Base-by-base conservation (phyloP, 53 echinoderm and acorn worm species). In the Holothuria scabra region DNA sequence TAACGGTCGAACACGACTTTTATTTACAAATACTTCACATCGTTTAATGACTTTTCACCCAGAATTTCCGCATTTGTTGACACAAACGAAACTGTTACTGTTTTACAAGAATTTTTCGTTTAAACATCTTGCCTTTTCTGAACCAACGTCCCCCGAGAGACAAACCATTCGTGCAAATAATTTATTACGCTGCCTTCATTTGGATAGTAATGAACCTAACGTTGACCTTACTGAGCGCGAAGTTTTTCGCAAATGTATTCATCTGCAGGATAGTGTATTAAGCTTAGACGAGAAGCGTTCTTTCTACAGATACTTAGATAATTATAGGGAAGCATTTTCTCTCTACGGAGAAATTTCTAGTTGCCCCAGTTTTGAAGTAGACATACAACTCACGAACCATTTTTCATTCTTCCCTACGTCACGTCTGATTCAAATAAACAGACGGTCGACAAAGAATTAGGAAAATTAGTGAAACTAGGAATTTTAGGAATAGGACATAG, bases 291-390 rank as follows among this genome's bases (percentile, higher is more conserved):
- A 35, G 6, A 35, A 35, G 35, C 3, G 3, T 35, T 35, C 35
- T 35, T 35, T 35, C 6, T 35, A 6, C 6, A 35, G 6, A 4
- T 13, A 37, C 6, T 6, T 64, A 12, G 56, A 82, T 21, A 5
- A 62, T 21, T 14, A 82, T 21, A 28, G 69, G 25, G 0, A 66
- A 25, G 84, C 84, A n/a, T 84, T 84, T 44, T 84, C 68, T 8
- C 30, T 84, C 48, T 84, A 84, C 48, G 84, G 84, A 12, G 67
- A 84, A 84, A 35, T 84, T 13, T 84, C 67, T 8, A 35, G 35
- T 35, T 35, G 35, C 35, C 35, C 6, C 3, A 35, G 6, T 35
- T 35, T 35, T 35, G 35, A 35, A 35, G 35, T 35, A 35, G 35
- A 35, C 6, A 35, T 35, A 35, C 3, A 35, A 35, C 35, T 4